Conservation (phyloP, 1,140 invertebrate species). For the Lordiphosa stackelbergi region DNA sequence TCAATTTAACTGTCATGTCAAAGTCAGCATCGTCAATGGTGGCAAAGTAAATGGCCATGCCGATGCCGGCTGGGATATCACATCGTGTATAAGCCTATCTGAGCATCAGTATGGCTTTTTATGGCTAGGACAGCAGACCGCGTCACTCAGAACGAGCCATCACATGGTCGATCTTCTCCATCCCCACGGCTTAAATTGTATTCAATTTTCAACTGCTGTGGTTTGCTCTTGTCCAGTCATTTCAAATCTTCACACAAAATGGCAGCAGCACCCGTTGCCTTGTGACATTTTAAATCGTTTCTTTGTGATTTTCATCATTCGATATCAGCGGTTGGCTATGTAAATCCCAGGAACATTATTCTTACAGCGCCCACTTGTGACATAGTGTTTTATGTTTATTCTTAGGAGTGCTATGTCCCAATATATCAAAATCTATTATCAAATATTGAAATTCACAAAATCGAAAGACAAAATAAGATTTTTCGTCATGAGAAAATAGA, state of each 20-base stretch:
- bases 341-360: too few relatives aligned
- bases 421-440: too few relatives aligned
- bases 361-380: too few relatives aligned
- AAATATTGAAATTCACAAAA: too few relatives aligned
- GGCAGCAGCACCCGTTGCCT: constrained; percentile 24
- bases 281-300: constrained; percentile 51
- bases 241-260: constrained; percentile 22
- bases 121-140: constrained; percentile 20
- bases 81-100: not conserved
- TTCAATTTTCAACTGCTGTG: constrained; percentile 39
- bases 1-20: constrained; percentile 73
- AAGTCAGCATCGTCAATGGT: constrained; percentile 58
- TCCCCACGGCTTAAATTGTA: constrained; percentile 13
- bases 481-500: too few relatives aligned
- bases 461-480: too few relatives aligned
- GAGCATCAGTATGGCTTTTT: constrained; percentile 24
- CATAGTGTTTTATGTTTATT: too few relatives aligned
- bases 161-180: not conserved
- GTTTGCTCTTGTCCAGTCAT: constrained; percentile 18
- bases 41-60: constrained; percentile 41
- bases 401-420: too few relatives aligned
- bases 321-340: constrained; percentile 10
- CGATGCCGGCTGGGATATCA: constrained; percentile 6
- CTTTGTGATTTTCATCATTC: constrained; percentile 34
- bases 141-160: constrained; percentile 24